Conservation (phyloP, 2,888 invertebrate genomes). For the Pristionchus fissidentatus region DNA sequence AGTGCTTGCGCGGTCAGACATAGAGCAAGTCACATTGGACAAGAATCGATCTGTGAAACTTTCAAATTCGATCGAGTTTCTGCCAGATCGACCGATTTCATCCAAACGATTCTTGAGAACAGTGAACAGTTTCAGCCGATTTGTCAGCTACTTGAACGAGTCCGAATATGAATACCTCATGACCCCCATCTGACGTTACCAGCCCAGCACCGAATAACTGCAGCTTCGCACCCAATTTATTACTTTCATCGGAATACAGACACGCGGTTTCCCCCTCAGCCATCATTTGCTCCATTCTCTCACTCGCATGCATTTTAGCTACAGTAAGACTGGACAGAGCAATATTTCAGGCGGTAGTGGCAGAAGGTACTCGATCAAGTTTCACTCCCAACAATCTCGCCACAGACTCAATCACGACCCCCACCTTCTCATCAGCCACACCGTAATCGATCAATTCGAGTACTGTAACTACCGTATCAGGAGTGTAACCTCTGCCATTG, state of each 20-base stretch:
- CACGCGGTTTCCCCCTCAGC: background rate
- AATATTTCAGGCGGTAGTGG: background rate
- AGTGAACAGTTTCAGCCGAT: background rate
- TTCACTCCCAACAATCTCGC: background rate
- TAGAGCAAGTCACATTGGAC: background rate
- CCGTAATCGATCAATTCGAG: background rate
- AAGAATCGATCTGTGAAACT: background rate
- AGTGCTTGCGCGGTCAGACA: constrained; percentile 1
- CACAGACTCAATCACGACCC: background rate
- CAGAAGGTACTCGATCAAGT: background rate
- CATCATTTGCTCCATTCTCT: background rate
- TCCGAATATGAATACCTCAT: constrained; percentile 7
- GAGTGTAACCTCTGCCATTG: background rate
- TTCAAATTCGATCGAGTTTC: background rate
- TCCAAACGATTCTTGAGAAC: constrained; percentile 7
- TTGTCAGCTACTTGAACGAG: constrained; percentile 9
- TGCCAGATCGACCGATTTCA: background rate
- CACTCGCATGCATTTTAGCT: background rate
- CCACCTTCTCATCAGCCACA: constrained; percentile 25
- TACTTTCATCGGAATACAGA: constrained; percentile 18
- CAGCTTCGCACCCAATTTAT: background rate
- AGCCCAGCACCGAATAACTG: constrained; percentile 30
- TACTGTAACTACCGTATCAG: background rate
- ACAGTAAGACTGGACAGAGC: background rate
- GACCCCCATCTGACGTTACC: constrained; percentile 1